Conservation (phyloP, 2,113 vertebrate species). For the Charadrius vociferus region DNA sequence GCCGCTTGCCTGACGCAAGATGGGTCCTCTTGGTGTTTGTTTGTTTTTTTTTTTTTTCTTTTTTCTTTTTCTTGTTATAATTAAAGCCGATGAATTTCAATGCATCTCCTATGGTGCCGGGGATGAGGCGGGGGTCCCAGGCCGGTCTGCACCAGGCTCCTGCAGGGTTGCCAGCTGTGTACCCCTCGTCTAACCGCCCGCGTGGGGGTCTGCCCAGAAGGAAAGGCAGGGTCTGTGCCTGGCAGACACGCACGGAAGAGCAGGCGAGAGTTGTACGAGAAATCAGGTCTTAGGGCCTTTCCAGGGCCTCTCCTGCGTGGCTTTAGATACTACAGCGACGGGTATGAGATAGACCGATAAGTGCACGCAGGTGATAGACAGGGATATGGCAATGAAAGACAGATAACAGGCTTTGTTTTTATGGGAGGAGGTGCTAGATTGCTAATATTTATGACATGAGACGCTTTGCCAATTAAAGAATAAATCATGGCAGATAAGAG, state of each 20-base stretch:
- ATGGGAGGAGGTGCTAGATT: background rate
- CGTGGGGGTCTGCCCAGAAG: background rate
- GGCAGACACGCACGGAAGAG: background rate
- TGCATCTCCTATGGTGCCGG: fast-evolving
- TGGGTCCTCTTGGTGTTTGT: background rate
- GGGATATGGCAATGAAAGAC: background rate
- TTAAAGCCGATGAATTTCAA: background rate
- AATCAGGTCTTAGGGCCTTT: background rate
- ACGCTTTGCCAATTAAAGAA: background rate
- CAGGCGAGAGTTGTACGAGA: background rate
- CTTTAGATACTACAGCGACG: background rate
- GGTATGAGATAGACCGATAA: background rate
- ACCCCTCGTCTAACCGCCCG: fast-evolving
- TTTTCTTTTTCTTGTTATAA: background rate
- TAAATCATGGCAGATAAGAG: conserved; percentile 5
- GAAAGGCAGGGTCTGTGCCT: background rate
- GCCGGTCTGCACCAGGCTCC: background rate
- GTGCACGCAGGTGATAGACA: background rate
- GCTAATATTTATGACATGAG: background rate
- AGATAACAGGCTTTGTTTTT: background rate
- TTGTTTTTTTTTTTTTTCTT: background rate
- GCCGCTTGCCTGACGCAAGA: background rate
- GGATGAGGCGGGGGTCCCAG: background rate
- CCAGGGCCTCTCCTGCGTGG: background rate
- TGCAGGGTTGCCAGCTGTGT: fast-evolving